Conservation (phyloP, 1,140 invertebrate genomes). For the Drusus annulatus region DNA sequence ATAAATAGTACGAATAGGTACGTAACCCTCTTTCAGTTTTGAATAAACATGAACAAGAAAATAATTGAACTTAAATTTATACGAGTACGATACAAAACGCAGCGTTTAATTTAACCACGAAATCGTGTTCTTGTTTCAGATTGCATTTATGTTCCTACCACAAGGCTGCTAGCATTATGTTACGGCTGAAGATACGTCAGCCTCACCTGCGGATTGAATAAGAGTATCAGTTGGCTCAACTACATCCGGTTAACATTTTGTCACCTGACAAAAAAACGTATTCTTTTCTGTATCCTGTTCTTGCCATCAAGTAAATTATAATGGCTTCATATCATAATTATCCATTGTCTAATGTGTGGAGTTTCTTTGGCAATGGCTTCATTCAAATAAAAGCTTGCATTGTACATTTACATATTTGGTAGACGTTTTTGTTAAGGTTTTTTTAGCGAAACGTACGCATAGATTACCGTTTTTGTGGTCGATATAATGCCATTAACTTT, state of each 20-base stretch:
- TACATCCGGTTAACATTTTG: constrained; percentile 12
- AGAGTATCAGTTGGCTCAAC: neutral
- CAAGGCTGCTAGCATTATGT: neutral
- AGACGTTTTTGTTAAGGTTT: too few relatives aligned
- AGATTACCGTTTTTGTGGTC: too few relatives aligned
- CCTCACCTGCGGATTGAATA: constrained; percentile 1
- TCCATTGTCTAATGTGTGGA: neutral
- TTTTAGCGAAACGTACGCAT: too few relatives aligned
- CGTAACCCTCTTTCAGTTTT: too few relatives aligned
- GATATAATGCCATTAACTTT: too few relatives aligned
- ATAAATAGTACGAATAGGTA: too few relatives aligned
- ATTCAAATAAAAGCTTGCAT: too few relatives aligned
- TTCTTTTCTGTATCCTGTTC: constrained; percentile 3
- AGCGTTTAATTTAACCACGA: neutral
- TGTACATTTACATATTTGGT: too few relatives aligned
- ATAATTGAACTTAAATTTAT: neutral
- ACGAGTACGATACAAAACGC: neutral
- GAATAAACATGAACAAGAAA: neutral
- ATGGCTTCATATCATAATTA: neutral
- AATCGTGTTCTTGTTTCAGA: constrained; percentile 22
- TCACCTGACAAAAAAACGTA: neutral
- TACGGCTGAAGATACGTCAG: constrained; percentile 16
- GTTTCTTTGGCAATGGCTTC: too few relatives aligned
- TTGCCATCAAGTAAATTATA: neutral
- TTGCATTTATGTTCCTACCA: constrained; percentile 19